Percentiles rank a stretch among this genome's conserved stretches.
Conservation (phyloP, 2,888 invertebrate genomes). For the Drosophila histrio region DNA sequence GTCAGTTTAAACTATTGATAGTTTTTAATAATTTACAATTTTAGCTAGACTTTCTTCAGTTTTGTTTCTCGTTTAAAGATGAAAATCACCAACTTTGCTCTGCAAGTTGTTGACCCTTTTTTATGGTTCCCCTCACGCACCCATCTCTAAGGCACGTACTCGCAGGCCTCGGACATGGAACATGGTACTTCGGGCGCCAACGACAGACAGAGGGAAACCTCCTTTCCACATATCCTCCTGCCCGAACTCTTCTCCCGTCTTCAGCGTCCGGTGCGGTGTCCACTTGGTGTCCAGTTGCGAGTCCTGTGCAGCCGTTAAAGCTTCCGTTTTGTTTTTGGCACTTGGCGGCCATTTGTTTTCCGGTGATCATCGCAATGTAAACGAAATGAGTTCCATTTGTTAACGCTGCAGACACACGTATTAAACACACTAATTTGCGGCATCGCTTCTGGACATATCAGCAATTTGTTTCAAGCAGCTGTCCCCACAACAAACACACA, state of each 20-base stretch:
- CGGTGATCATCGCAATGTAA: conserved; percentile 78
- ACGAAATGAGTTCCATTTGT: conserved; percentile 77
- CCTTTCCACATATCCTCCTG: neutral
- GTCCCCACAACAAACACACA: conserved; percentile 52
- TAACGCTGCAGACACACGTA: conserved; percentile 67
- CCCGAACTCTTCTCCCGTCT: neutral
- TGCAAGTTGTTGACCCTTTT: neutral
- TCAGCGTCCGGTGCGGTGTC: conserved; percentile 3
- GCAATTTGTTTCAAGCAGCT: conserved; percentile 78
- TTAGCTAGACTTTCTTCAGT: too few relatives aligned
- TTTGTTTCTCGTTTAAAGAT: too few relatives aligned
- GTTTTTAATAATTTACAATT: too few relatives aligned
- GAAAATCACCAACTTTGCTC: too few relatives aligned
- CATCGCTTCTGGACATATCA: conserved; percentile 80
- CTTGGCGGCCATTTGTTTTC: conserved; percentile 73
- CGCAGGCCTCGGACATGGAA: neutral
- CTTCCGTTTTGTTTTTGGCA: conserved; percentile 34
- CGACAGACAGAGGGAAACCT: neutral
- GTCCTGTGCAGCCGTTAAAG: conserved; percentile 43
- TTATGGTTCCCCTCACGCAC: neutral
- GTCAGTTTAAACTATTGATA: too few relatives aligned
- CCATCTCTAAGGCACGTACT: conserved; percentile 15
- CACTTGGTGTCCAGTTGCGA: conserved; percentile 13
- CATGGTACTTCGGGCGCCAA: neutral
- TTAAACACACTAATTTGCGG: conserved; percentile 80